Conservation (phyloP, 2,797 vertebrate species). For the Thripadectes ignobilis region DNA sequence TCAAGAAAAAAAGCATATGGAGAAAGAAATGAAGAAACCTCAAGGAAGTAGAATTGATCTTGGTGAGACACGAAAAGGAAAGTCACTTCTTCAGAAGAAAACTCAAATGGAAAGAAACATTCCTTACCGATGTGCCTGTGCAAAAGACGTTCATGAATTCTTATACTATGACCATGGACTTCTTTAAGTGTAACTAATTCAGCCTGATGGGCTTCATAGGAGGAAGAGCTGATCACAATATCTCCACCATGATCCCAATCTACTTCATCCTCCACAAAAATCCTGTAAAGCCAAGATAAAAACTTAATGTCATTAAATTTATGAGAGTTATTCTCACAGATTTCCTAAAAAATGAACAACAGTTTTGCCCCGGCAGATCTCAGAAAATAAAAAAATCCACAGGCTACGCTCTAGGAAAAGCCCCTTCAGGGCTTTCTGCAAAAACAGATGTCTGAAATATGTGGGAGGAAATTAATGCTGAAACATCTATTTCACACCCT, state of each 20-base stretch:
- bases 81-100: neutral
- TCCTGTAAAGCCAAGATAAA: conserved; percentile 37
- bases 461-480: conserved; percentile 9
- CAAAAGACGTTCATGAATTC: conserved; percentile 50
- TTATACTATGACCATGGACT: conserved; percentile 56
- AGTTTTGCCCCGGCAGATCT: neutral
- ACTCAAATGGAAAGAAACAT: neutral
- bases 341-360: neutral
- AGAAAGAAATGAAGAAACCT: neutral
- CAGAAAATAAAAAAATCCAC: neutral
- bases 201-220: conserved; percentile 77
- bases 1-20: neutral
- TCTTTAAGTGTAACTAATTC: conserved; percentile 72
- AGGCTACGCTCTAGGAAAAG: conserved; percentile 3
- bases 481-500: neutral
- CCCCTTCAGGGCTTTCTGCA: neutral
- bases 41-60: neutral
- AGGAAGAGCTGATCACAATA: conserved; percentile 74
- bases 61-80: neutral
- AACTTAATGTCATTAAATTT: neutral
- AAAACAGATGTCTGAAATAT: conserved; percentile 14
- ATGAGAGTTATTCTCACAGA: neutral
- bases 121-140: conserved; percentile 75
- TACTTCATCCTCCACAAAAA: conserved; percentile 66
- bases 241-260: conserved; percentile 70